Evolutionary conservation across 2,113 vertebrate species (phyloP).

Genomic region (Anhinga rufa): DNA sequence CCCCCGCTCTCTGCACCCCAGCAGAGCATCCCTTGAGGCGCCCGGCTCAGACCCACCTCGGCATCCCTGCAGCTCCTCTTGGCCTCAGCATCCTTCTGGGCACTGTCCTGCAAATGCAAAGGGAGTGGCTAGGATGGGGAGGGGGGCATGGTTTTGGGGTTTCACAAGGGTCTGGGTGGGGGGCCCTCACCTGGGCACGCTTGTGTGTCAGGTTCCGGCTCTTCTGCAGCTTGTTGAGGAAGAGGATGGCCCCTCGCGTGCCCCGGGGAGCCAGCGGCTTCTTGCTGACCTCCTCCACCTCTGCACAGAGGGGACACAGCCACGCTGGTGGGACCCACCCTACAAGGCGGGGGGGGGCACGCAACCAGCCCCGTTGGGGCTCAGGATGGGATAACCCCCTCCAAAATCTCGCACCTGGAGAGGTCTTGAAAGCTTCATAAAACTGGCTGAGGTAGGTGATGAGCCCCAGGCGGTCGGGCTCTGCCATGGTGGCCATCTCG

Average conservation of each 20-base stretch:
- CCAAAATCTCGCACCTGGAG: not conserved
- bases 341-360: not conserved
- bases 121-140: not conserved
- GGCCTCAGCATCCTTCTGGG: constrained; percentile 5
- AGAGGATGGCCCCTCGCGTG: constrained; percentile 78
- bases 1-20: not conserved
- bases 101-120: not conserved
- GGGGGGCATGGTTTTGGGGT: not conserved
- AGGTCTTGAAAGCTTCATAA: constrained; percentile 71
- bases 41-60: not conserved
- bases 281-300: not conserved
- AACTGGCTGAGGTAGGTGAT: constrained; percentile 93
- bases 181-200: constrained; percentile 50
- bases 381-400: not conserved
- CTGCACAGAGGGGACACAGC: constrained; percentile 16
- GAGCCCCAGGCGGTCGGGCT: constrained; percentile 82
- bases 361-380: not conserved
- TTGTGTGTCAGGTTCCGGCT: constrained; percentile 74
- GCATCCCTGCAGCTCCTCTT: not conserved
- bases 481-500: constrained; percentile 72
- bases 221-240: constrained; percentile 90
- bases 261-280: constrained; percentile 54
- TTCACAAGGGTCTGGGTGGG: not conserved
- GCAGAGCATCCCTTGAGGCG: not conserved
- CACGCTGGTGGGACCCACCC: not conserved